Base-by-base conservation (phyloP, 2,113 vertebrate species). In the Cyprinodon tularosa region DNA sequence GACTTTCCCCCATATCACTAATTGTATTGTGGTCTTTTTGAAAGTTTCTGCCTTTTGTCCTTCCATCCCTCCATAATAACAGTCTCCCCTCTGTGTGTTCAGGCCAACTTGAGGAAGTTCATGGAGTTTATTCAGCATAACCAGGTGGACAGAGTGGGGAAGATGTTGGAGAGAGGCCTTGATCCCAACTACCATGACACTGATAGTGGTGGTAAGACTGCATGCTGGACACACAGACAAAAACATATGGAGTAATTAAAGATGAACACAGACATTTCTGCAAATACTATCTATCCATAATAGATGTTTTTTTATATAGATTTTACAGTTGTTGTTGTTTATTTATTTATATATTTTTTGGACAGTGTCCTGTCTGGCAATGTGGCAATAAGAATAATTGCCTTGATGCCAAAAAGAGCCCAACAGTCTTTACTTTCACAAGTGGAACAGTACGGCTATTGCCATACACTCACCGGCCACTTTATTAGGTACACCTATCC, bases 181-280 rank as follows among this genome's bases (percentile, higher is more conserved):
- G 97, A 99, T 75, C 97, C 98, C 11, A 99, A 99, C 81, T 98
- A 96, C 84, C 97, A 99, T 0, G 97, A 99, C 82, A 78, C 94
- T 3, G 97, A 99, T 17, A 97, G 89, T 0, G 98, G 98, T 83
- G 98, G 98, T 98, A 84, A 86, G 90, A 44, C n/a, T 10, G 14
- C 7, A 63, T n/a, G 48, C 61, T 36, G 15, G 29, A 29, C 47
- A 17, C 38, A n/a, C 44, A 59, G 59, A 36, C 77, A 44, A 38
- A 15, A 17, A 65, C 59, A 50, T 50, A 48, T 40, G 29, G 29
- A 29, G 29, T 29, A 29, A 29, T 29, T 29, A 29, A 29, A 29
- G 29, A 29, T 29, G 13, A 9, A 48, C 12, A 48, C 3, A 17
- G 4, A 53, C 48, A 53, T 15, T 53, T 53, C 4, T 53, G 48